Evolutionary conservation across 2,113 vertebrate genomes (phyloP).

Genomic region (Pelecanoides urinatrix): DNA sequence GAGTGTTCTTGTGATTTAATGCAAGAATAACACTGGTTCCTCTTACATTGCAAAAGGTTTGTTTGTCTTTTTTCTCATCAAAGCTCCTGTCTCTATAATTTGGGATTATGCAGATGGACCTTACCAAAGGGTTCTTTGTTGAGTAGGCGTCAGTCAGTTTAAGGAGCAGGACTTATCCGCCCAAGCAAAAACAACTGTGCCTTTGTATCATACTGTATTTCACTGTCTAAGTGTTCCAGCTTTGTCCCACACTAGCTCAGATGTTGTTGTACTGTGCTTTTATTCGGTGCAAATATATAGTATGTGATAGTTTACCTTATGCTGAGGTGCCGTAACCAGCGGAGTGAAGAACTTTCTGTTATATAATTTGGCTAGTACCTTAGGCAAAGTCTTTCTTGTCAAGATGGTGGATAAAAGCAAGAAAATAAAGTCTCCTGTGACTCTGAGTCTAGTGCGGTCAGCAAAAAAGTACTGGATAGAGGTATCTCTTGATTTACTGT

Average conservation of each 20-base stretch:
- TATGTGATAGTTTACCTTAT: neutral
- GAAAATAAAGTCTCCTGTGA: neutral
- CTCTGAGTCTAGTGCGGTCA: neutral
- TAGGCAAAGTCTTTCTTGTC: neutral
- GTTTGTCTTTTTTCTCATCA: neutral
- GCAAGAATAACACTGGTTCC: neutral
- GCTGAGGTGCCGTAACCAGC: neutral
- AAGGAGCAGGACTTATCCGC: neutral
- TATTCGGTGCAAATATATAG: neutral
- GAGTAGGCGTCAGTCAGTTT: neutral
- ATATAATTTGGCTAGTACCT: neutral
- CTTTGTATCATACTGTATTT: neutral
- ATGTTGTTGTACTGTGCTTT: neutral
- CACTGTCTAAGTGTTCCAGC: neutral
- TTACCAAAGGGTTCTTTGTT: neutral
- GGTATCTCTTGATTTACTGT: neutral
- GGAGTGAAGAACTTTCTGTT: neutral
- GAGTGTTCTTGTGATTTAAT: neutral
- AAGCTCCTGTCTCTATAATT: fast-evolving
- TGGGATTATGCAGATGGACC: neutral
- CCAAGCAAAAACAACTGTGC: neutral
- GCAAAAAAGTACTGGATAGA: neutral
- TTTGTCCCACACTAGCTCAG: neutral
- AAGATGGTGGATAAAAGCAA: neutral
- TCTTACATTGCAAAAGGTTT: neutral